Percentiles rank a stretch among this genome's conserved stretches.
These are phyloP conservation scores for Schizothorax lantsangensis DNA, from an alignment of 2,797 vertebrate genomes.

Conservation along the genomic window DNA sequence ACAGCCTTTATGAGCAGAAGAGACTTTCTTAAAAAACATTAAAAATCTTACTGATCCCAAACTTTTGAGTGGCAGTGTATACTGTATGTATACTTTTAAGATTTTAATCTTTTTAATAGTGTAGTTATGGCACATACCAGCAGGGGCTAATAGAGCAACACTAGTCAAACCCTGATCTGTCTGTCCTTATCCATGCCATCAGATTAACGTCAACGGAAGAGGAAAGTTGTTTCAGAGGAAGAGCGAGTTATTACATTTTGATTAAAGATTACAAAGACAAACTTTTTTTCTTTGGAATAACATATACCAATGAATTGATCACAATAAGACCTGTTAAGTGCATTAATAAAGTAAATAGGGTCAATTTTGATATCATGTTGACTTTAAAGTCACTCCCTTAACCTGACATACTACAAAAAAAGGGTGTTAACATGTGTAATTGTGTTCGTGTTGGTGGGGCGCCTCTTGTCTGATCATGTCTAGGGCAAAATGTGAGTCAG, in stretches of 20 bases:
- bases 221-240: slow-evolving; percentile 6
- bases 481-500: background rate
- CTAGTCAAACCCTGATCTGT: background rate
- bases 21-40: too few species aligned
- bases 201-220: slow-evolving; percentile 3
- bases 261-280: slow-evolving; percentile 15
- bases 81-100: too few species aligned
- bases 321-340: background rate
- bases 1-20: too few species aligned
- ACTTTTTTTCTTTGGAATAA: slow-evolving; percentile 26
- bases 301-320: background rate
- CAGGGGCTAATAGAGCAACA: background rate
- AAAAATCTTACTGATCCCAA: too few species aligned
- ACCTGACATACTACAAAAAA: background rate
- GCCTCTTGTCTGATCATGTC: background rate
- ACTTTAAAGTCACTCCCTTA: slow-evolving; percentile 6
- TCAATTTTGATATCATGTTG: background rate
- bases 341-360: slow-evolving; percentile 5
- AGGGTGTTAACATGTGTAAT: background rate
- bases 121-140: background rate
- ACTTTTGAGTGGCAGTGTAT: too few species aligned
- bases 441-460: background rate
- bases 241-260: background rate
- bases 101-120: background rate
- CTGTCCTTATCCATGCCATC: background rate